Evolutionary conservation across 1,140 invertebrate species (phyloP), one percentile per base, ranked within the genome.

Genomic region (Bursaphelenchus mucronatus): DNA sequence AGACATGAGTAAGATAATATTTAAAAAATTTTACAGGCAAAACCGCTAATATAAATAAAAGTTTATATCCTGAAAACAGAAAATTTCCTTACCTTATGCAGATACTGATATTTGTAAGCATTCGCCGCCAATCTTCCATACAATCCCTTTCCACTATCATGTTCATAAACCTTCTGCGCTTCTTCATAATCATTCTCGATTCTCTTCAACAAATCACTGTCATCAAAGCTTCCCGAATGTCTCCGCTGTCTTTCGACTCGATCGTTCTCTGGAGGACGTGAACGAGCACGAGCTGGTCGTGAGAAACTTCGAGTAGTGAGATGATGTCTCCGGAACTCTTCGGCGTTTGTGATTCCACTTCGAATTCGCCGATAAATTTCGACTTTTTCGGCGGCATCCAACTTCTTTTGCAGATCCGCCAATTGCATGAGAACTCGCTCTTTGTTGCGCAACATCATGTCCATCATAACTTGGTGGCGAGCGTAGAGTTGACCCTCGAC

Each of bases 351-450:
- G 10, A 69, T 50, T 9, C 76, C 76, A 47, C 68, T 76, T 44
- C 73, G 41, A 45, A 78, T 76, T 10, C 76, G 70, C 21, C 76
- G 63, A 62, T 71, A 78, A n/a, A 69, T 67, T 58, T 80, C 77
- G 8, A 78, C 76, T 53, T 78, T 78, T 57, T 78, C 76, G 0
- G 78, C 76, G 13, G 76, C 76, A 53, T 78, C 77, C 43, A 80
- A 57, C 50, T 78, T 78, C 17, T 69, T 69, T 46, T 76, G 76
- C 39, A 78, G 57, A 43, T 78, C 76, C 8, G 72, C 78, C 58
- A 78, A 51, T 70, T 78, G 79, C 40, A 69, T 62, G 3, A 78
- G 64, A 13, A 72, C 70, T n/a, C 70, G 45, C 50, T 72, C 61
- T 64, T 75, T 57, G 62, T 78, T 78, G 46, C 79, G 67, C 50